Base-by-base conservation (phyloP, 2,113 vertebrate species). In the Mobula hypostoma region DNA sequence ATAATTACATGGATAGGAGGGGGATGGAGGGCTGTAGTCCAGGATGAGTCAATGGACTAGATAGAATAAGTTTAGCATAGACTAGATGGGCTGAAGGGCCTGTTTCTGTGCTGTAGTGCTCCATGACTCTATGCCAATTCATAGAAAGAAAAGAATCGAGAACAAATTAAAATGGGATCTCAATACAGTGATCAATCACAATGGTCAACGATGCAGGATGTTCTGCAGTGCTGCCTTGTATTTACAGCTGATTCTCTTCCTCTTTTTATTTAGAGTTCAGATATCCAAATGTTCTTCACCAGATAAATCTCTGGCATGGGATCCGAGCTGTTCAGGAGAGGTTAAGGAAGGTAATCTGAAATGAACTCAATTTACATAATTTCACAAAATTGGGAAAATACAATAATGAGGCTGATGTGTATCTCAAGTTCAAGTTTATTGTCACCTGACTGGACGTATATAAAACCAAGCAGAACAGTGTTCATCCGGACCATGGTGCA, bases 211-310 rank as follows among this genome's bases (percentile, higher is more conserved):
- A 0, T 4, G n/a, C 72, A 66, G 90, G 8, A 48, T 5, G 36
- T 92, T 56, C 5, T 48, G 63, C 66, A 5, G 17, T 91, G 7
- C 15, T 32, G n/a, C 32, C 8, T 17, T 27, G 3, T 68, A 92
- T 9, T 72, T 92, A n/a, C 27, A 19, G 36, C 70, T 92, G 17
- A 72, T 92, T 21, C 9, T 70, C 66, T 74, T 12, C 36, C 27
- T 40, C 2, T 27, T 92, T 92, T 5, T 72, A 40, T 92, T 72
- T 72, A 92, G 90, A 92, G 36, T 72, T 9, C 8, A 72, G 40
- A 92, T 92, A 72, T 40, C 90, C 90, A 92, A 24, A 40, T 9
- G 19, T 92, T 72, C 90, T 92, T 92, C 90, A 92, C 90, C 90
- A 92, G 68, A 40, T 92, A 6, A 66, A 92, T 48, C 63, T 92